These are phyloP conservation scores for Anser cygnoides DNA, from an alignment of 2,113 vertebrate species.

Conservation along the genomic window DNA sequence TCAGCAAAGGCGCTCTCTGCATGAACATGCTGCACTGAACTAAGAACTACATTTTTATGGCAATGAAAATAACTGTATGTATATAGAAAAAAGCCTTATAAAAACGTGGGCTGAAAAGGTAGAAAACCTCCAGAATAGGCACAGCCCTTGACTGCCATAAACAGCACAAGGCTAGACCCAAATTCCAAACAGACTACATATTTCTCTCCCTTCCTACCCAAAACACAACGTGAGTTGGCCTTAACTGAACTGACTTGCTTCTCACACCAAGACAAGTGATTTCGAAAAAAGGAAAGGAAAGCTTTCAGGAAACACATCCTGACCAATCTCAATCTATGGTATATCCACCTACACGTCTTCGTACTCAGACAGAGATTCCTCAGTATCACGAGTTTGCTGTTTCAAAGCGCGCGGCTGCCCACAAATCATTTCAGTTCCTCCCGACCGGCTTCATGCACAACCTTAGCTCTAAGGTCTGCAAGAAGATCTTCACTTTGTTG, in stretches of 20 bases:
- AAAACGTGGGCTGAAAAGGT: not conserved
- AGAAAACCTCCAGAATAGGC: conserved; percentile 18
- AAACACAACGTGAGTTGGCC: conserved; percentile 42
- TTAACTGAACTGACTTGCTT: conserved; percentile 3
- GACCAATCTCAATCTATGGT: not conserved
- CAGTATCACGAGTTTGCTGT: not conserved
- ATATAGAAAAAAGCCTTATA: not conserved
- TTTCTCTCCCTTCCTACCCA: conserved; percentile 24
- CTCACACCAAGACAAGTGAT: not conserved
- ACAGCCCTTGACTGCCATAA: conserved; percentile 38
- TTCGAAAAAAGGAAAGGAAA: not conserved
- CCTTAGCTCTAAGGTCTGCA: not conserved
- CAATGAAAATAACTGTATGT: not conserved
- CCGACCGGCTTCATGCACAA: not conserved
- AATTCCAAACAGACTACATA: conserved; percentile 39
- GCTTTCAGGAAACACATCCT: not conserved
- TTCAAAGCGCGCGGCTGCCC: not conserved
- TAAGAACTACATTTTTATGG: not conserved
- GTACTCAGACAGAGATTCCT: not conserved
- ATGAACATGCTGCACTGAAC: not conserved
- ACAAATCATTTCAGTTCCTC: not conserved
- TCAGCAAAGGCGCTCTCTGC: not conserved
- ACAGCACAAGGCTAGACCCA: conserved; percentile 23
- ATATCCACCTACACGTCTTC: not conserved
- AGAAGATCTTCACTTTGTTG: conserved; percentile 22